Evolutionary conservation across 1,140 invertebrate genomes (phyloP), one percentile per base, ranked within the genome.

Genomic region (Drosophila melanica): DNA sequence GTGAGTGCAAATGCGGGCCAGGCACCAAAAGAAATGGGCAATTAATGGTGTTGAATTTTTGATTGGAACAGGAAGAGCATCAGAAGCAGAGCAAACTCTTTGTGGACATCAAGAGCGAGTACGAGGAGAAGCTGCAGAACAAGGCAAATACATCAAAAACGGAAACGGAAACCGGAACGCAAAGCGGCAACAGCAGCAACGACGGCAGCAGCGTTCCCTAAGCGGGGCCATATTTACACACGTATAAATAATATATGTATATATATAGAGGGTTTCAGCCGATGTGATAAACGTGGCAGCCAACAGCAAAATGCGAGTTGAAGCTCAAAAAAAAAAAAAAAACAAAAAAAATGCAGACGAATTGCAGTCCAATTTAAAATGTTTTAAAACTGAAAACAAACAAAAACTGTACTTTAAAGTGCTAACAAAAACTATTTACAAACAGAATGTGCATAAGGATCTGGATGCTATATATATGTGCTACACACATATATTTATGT

Each of bases 31-130:
- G 23, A 50, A 14, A 30, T n/a, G 4, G 1, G 6, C 12, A 1
- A 18, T 11, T 30, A 37, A 39, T 12, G 23, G 48, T 62, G 3
- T 11, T 16, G 27, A 42, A 16, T 39, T 23, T 45, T 18, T 6
- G 10, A 1, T 45, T 60, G 3, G 12, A 10, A 18, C 64, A 91
- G 90, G 78, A 91, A 57, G 90, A 91, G 53, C 90, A 90, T 45
- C 82, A 90, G 48, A 85, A 90, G 44, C 90, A 91, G 50, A 86
- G 78, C 42, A 79, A 91, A 50, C 70, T 91, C 18, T 90, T 64
- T 73, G 90, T 90, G 35, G 81, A 91, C 62, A 91, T 91, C 33
- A 90, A 91, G 35, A 91, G 79, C 54, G 90, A 91, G 44, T 91
- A 89, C 42, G 90, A 91, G 64, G 90, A 84, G 48, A 82, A 90